Conservation (phyloP, 1,140 invertebrate species). For the Pseudobourletiella spinata region DNA sequence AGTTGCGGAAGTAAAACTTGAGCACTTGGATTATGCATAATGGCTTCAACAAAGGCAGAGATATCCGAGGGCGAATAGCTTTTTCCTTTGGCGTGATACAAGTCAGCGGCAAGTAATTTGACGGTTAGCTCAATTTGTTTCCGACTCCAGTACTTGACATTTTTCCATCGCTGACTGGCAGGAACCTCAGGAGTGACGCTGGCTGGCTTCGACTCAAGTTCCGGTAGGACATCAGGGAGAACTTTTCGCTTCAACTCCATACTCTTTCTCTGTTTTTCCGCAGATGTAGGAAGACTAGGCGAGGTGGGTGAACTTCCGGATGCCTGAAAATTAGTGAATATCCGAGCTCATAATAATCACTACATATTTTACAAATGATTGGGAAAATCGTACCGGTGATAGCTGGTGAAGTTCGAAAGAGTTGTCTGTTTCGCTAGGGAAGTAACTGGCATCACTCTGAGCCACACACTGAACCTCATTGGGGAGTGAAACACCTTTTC, state of each 20-base stretch:
- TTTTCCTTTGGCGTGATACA: conserved; percentile 6
- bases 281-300: too few species aligned
- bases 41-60: conserved; percentile 24
- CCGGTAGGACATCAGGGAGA: too few species aligned
- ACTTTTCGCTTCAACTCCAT: too few species aligned
- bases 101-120: conserved; percentile 13
- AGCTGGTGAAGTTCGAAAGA: too few species aligned
- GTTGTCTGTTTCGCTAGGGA: too few species aligned
- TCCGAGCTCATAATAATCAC: too few species aligned
- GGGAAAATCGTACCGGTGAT: too few species aligned
- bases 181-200: too few species aligned
- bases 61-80: conserved; percentile 19
- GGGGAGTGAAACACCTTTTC: background rate
- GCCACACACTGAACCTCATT: background rate
- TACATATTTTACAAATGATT: too few species aligned
- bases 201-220: too few species aligned
- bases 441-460: conserved; percentile 5
- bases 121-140: conserved; percentile 27
- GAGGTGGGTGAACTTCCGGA: too few species aligned
- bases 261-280: background rate
- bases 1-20: conserved; percentile 27
- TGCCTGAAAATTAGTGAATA: too few species aligned
- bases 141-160: conserved; percentile 31
- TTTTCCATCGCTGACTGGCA: conserved; percentile 21
- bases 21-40: conserved; percentile 26